phyloP scores from a whole-genome alignment of 2,113 vertebrate genomes.

The Bubo blakistoni region DNA sequence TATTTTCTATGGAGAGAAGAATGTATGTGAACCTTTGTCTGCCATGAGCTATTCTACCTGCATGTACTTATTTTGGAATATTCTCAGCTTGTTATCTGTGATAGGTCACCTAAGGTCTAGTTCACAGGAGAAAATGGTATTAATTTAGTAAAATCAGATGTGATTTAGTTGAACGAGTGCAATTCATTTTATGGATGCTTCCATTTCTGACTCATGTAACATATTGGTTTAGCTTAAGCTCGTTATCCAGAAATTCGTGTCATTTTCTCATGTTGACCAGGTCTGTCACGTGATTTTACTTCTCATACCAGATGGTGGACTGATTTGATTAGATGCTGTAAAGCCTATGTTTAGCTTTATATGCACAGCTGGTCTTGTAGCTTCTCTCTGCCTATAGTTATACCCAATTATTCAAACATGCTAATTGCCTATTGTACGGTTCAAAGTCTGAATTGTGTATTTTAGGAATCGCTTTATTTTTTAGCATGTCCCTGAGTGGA shows the following conservation, averaged over 20 bases:
- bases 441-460: not conserved
- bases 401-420: constrained; percentile 43
- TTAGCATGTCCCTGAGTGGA: not conserved
- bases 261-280: not conserved
- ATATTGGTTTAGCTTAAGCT: not conserved
- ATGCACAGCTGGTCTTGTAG: constrained; percentile 28
- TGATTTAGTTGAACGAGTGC: not conserved
- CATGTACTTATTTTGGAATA: not conserved
- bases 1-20: not conserved
- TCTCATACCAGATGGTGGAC: constrained; percentile 24
- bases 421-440: not conserved
- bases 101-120: not conserved
- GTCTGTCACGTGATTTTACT: not conserved
- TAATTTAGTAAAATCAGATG: not conserved
- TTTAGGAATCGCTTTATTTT: constrained; percentile 23
- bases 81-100: not conserved
- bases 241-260: not conserved
- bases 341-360: not conserved
- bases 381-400: constrained; percentile 24
- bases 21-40: not conserved
- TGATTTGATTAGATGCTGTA: constrained; percentile 37
- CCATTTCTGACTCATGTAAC: not conserved
- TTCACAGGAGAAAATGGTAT: not conserved
- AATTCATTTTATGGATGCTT: not conserved
- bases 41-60: not conserved